Evolutionary conservation across 2,797 vertebrate genomes (phyloP), one percentile per base, ranked within the genome.

Genomic region (Leptoclinus maculatus): DNA sequence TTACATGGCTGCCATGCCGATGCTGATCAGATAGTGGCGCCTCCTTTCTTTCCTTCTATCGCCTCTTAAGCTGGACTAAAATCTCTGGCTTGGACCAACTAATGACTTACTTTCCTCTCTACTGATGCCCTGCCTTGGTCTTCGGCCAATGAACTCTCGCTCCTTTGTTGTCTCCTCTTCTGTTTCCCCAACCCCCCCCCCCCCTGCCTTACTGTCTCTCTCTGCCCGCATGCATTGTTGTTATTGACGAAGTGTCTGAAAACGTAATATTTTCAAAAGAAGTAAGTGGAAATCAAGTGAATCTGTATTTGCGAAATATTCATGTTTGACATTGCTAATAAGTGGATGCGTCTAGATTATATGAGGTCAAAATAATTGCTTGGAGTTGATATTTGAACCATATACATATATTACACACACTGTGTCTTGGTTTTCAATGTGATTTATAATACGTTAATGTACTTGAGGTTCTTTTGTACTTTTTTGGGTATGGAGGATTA

Each of bases 161-260:
- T 84, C 75, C 82, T 76, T 85, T 83, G 86, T 85, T 76, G 89
- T 93, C 59, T 88, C 75, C 76, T 76, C 73, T 83, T 71, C 69
- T 34, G 19, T 72, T 25, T 56, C 62, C 79, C 58, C 12, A 41
- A 70, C 36, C 62, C 69, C 71, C 59, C n/a, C 78, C 78, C 73
- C 74, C 72, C 60, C 89, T 60, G 76, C 90, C 92, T 95, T 93
- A 91, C 82, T 90, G 82, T 88, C 88, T 88, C 77, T 94, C 90
- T 95, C 92, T 88, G 92, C 94, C 90, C 94, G 97, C 97, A 99
- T 99, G 97, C 96, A 95, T 96, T 93, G 96, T 89, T 98, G 96
- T 98, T 96, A 95, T 95, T 94, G 95, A 95, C 88, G 88, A 93
- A 83, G 80, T 88, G 91, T 91, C 82, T 93, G 89, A 93, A 93